These are phyloP conservation scores for Orussus abietinus DNA, from an alignment of 1,140 invertebrate species.

Conservation along the genomic window DNA sequence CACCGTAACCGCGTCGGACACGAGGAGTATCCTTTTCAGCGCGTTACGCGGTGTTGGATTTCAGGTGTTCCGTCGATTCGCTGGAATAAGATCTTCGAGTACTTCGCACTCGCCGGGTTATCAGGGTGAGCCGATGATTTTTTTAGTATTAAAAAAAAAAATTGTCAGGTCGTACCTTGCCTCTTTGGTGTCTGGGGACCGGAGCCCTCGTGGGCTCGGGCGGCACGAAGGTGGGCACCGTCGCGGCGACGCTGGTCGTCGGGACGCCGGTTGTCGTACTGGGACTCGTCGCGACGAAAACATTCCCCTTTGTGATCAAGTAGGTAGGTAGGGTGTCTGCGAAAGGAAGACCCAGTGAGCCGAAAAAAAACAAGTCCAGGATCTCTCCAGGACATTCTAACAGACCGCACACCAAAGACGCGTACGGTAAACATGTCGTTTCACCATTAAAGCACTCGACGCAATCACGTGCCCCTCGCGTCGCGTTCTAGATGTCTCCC, in stretches of 20 bases:
- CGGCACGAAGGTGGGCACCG: constrained; percentile 45
- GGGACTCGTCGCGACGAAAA: constrained; percentile 46
- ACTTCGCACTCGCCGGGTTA: not conserved
- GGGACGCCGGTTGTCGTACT: constrained; percentile 48
- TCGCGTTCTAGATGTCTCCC: not conserved
- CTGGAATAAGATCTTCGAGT: no score
- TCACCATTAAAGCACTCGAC: no score
- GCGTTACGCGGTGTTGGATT: no score
- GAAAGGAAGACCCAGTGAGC: constrained; percentile 15
- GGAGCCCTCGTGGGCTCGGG: constrained; percentile 54
- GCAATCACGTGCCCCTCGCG: no score
- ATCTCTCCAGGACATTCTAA: not conserved
- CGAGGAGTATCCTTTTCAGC: no score
- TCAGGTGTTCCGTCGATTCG: no score
- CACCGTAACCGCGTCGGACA: no score
- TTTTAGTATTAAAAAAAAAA: constrained; percentile 3
- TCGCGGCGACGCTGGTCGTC: constrained; percentile 43
- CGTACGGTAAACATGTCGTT: no score
- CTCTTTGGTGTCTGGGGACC: constrained; percentile 67
- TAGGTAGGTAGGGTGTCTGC: constrained; percentile 54
- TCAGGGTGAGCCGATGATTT: not conserved
- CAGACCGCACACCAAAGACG: no score
- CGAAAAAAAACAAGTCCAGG: not conserved
- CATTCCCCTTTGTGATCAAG: constrained; percentile 47
- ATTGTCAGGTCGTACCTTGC: constrained; percentile 40